phyloP scores from a whole-genome alignment of 2,113 vertebrate genomes.

The Nothocercus nigrocapillus region DNA sequence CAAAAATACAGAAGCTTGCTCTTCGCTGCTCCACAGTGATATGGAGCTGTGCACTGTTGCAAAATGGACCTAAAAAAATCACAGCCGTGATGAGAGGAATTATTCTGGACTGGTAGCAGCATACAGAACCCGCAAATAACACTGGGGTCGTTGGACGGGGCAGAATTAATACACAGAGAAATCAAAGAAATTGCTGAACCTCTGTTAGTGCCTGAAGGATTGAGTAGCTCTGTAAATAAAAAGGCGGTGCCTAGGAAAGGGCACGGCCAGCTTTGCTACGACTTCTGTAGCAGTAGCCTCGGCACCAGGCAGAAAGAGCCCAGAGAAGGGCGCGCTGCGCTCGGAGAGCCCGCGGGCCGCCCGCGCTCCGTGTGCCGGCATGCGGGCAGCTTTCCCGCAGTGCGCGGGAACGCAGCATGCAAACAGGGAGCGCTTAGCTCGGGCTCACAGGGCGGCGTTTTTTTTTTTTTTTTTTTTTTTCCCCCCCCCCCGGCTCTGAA shows the following conservation, averaged over 20 bases:
- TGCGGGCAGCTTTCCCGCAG: no score
- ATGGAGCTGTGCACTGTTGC: no score
- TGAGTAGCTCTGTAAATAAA: background rate
- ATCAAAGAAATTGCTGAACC: background rate
- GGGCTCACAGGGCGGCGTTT: background rate
- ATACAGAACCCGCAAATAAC: background rate
- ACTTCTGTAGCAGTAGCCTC: background rate
- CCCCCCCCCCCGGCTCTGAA: background rate
- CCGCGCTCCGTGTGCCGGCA: background rate
- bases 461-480: background rate
- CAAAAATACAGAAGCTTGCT: background rate
- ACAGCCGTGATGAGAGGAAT: background rate
- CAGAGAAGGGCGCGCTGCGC: background rate
- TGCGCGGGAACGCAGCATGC: background rate
- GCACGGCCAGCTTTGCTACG: background rate
- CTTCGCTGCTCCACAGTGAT: background rate
- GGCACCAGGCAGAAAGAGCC: background rate
- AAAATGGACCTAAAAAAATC: background rate
- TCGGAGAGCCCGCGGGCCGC: background rate
- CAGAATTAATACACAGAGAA: background rate
- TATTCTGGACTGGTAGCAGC: background rate
- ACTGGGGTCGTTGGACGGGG: background rate
- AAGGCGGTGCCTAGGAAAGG: background rate
- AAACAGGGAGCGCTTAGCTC: slow-evolving; percentile 23
- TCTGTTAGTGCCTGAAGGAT: background rate